Conservation (phyloP, 2,113 vertebrate species). For the Crotalus viridis region DNA sequence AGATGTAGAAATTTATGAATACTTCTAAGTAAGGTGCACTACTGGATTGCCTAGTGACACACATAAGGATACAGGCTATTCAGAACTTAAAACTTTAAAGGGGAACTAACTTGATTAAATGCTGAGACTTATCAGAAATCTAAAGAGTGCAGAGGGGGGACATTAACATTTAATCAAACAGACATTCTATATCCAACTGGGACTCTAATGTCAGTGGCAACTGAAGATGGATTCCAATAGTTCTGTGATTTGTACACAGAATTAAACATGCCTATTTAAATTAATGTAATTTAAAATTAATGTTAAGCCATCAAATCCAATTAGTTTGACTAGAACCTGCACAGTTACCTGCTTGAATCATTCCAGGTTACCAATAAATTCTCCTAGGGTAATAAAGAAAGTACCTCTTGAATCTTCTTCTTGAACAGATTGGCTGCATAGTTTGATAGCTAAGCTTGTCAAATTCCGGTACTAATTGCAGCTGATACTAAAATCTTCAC, state of each 20-base stretch:
- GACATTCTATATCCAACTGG: neutral
- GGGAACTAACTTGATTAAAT: neutral
- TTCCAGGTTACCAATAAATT: neutral
- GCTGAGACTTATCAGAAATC: neutral
- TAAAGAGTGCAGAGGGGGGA: neutral
- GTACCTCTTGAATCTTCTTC: neutral
- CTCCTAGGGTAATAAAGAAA: neutral
- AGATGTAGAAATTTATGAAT: slow-evolving; percentile 45
- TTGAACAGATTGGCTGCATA: neutral
- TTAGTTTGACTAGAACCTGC: neutral
- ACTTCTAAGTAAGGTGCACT: neutral
- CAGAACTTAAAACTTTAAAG: neutral
- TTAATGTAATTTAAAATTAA: slow-evolving; percentile 11
- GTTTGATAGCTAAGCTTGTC: neutral
- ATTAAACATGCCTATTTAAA: neutral
- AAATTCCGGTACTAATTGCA: neutral
- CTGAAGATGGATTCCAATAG: slow-evolving; percentile 4
- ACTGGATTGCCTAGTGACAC: neutral
- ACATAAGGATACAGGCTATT: neutral
- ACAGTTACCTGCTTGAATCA: neutral
- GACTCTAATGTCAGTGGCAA: neutral
- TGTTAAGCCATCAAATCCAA: neutral
- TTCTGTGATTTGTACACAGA: neutral
- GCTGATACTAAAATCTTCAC: neutral
- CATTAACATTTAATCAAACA: neutral